A percentile compares a stretch with the other conserved stretches of the same genome.
phyloP scores from a whole-genome alignment of 2,888 invertebrate species.

The Ctenicera cuprea region DNA sequence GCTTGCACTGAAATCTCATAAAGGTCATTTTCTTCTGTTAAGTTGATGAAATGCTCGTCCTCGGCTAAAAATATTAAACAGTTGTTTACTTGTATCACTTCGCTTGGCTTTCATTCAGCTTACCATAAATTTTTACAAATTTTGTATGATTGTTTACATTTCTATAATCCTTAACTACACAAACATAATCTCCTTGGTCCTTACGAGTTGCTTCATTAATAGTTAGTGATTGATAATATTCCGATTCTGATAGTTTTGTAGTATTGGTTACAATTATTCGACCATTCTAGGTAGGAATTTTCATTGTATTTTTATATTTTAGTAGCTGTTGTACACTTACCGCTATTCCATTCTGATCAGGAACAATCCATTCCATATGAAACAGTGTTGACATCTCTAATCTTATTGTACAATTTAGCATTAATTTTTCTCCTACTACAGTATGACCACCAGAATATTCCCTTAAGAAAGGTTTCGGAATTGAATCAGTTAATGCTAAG shows the following conservation, averaged over 20 bases:
- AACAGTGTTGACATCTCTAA: constrained; percentile 58
- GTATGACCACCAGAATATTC: constrained; percentile 63
- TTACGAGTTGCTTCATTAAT: constrained; percentile 58
- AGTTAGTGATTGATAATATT: constrained; percentile 52
- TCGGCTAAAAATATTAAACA: constrained; percentile 58
- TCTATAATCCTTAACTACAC: constrained; percentile 64
- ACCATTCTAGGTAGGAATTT: constrained; percentile 14
- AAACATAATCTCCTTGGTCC: constrained; percentile 67
- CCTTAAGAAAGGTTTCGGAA: constrained; percentile 56
- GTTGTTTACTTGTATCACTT: not conserved
- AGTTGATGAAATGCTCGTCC: constrained; percentile 64
- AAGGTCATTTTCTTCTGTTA: constrained; percentile 66
- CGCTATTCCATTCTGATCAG: constrained; percentile 54
- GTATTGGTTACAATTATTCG: constrained; percentile 31
- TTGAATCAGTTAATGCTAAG: constrained; percentile 54
- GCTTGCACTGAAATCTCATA: constrained; percentile 62
- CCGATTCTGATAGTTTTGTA: too few species aligned
- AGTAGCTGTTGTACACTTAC: constrained; percentile 36
- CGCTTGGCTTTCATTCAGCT: not conserved
- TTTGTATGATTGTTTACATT: constrained; percentile 56
- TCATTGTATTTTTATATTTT: not conserved
- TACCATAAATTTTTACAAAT: constrained; percentile 51
- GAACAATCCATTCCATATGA: constrained; percentile 66
- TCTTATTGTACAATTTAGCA: constrained; percentile 66
- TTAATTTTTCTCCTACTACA: constrained; percentile 65